A percentile compares a stretch with the other conserved stretches of the same genome.
phyloP scores from a whole-genome alignment of 2,888 invertebrate species.

The Taphrorychus bicolor region DNA sequence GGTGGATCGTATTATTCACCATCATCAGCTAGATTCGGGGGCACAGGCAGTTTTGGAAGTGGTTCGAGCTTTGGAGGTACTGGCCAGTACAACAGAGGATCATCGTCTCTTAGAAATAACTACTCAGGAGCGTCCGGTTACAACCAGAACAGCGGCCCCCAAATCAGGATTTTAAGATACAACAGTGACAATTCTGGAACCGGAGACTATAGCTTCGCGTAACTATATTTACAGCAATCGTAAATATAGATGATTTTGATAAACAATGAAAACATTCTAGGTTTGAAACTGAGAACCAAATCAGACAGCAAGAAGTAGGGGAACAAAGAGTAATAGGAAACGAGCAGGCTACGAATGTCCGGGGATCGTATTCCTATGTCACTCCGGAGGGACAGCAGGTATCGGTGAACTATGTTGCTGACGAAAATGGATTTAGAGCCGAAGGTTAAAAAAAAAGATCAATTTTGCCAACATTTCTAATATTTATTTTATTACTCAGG shows the following conservation, averaged over 20 bases:
- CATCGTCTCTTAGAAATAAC: not conserved
- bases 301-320: slow-evolving; percentile 61
- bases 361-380: slow-evolving; percentile 62
- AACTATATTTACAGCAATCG: slow-evolving; percentile 41
- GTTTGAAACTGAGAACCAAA: slow-evolving; percentile 69
- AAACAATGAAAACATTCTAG: slow-evolving; percentile 54
- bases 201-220: slow-evolving; percentile 66
- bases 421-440: slow-evolving; percentile 62
- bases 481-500: too few species aligned
- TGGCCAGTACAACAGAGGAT: not conserved
- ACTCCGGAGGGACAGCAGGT: slow-evolving; percentile 62
- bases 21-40: not conserved
- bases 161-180: slow-evolving; percentile 63
- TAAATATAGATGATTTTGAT: not conserved
- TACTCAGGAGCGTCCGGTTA: slow-evolving; percentile 44
- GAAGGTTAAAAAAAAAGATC: slow-evolving; percentile 31
- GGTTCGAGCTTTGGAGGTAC: too few species aligned
- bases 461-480: too few species aligned
- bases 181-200: slow-evolving; percentile 66
- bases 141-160: slow-evolving; percentile 63
- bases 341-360: slow-evolving; percentile 66
- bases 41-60: not conserved
- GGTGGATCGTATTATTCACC: not conserved
- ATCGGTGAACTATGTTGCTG: slow-evolving; percentile 62
- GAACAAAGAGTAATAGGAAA: slow-evolving; percentile 72